phyloP scores from a whole-genome alignment of 2,797 vertebrate species.

The Perodicticus potto region DNA sequence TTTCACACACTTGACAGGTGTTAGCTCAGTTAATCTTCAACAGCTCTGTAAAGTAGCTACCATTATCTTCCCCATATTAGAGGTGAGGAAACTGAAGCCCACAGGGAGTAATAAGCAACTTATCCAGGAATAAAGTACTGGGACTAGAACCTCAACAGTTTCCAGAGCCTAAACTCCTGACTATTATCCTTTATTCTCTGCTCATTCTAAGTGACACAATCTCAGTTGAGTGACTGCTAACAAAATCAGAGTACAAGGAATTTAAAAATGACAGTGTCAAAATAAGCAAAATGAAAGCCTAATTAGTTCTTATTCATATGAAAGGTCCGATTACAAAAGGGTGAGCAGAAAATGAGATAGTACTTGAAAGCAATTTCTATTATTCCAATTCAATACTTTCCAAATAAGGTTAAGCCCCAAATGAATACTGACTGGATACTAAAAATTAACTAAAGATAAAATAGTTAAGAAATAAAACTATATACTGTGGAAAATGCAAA shows the following conservation, averaged over 20 bases:
- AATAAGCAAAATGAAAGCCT: not conserved
- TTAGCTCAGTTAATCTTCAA: conserved; percentile 43
- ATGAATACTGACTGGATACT: not conserved
- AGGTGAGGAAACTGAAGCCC: conserved; percentile 32
- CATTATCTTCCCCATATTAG: conserved; percentile 32
- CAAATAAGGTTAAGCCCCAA: not conserved
- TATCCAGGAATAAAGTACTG: not conserved
- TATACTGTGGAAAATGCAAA: conserved; percentile 2
- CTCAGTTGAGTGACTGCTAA: conserved; percentile 14
- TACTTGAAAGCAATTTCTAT: conserved; percentile 23
- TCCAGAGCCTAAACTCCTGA: conserved; percentile 10
- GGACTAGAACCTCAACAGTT: not conserved
- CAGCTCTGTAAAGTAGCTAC: not conserved
- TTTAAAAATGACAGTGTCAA: conserved; percentile 50
- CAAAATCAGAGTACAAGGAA: conserved; percentile 24
- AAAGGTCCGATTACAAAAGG: conserved; percentile 16
- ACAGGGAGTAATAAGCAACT: conserved; percentile 24
- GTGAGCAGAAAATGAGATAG: conserved; percentile 15
- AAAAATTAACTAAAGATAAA: conserved; percentile 35
- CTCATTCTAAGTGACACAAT: not conserved
- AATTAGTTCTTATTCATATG: conserved; percentile 13
- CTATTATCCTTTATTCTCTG: not conserved
- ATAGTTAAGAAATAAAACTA: conserved; percentile 19
- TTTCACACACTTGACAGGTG: conserved; percentile 34
- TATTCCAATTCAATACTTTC: not conserved